phyloP scores from a whole-genome alignment of 2,888 invertebrate species.

The Drosophila anomelani region DNA sequence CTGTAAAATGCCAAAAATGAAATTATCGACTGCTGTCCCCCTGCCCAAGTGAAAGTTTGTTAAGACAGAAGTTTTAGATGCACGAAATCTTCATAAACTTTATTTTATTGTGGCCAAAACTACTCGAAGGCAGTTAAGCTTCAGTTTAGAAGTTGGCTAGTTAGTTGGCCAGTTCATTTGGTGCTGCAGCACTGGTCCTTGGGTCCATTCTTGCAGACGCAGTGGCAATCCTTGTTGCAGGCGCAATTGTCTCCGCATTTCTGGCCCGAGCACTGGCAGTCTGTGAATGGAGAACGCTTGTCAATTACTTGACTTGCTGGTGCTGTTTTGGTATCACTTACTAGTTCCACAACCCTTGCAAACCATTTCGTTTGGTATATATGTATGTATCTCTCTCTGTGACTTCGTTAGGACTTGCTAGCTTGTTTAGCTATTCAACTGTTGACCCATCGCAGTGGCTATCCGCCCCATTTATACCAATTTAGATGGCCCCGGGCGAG shows the following conservation, averaged over 20 bases:
- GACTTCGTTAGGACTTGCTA: slow-evolving; percentile 13
- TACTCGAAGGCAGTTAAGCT: slow-evolving; percentile 5
- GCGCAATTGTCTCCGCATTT: slow-evolving; percentile 68
- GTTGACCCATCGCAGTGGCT: slow-evolving; percentile 28
- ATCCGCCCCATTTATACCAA: slow-evolving; percentile 24
- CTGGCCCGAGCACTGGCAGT: slow-evolving; percentile 60
- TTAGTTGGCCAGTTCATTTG: slow-evolving; percentile 48
- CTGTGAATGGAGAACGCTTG: slow-evolving; percentile 32
- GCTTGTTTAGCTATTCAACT: slow-evolving; percentile 23
- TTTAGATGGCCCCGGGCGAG: slow-evolving; percentile 16
- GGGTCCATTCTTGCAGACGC: slow-evolving; percentile 68
- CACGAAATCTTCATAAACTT: slow-evolving; percentile 25
- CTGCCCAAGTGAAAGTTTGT: slow-evolving; percentile 1
- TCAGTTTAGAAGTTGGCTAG: slow-evolving; percentile 12
- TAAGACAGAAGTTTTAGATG: slow-evolving; percentile 24
- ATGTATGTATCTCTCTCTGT: not conserved
- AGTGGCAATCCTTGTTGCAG: slow-evolving; percentile 66
- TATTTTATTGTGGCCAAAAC: slow-evolving; percentile 23
- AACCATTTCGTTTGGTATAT: slow-evolving; percentile 49
- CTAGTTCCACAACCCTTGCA: slow-evolving; percentile 70
- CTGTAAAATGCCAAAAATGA: slow-evolving; percentile 2
- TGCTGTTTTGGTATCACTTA: slow-evolving; percentile 43
- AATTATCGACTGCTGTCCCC: slow-evolving; percentile 4
- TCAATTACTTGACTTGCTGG: slow-evolving; percentile 19
- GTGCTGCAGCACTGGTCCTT: slow-evolving; percentile 71